These are phyloP conservation scores for Cerastis rubricosa DNA, from an alignment of 2,888 invertebrate genomes.

Conservation along the genomic window DNA sequence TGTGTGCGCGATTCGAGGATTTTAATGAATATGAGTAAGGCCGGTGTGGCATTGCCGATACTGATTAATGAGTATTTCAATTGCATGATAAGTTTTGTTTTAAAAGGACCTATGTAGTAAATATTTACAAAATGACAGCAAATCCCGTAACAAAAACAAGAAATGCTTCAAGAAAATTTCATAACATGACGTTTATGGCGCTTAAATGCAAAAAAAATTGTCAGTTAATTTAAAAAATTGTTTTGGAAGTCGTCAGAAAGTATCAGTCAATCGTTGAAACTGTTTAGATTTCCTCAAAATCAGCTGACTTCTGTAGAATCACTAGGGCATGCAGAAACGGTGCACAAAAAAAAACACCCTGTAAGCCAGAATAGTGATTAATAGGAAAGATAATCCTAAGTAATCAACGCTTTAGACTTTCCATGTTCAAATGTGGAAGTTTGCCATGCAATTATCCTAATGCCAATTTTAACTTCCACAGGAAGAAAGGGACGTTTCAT, in stretches of 20 bases:
- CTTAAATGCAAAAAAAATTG: too few species aligned
- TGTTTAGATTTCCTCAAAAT: neutral
- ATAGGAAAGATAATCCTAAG: too few species aligned
- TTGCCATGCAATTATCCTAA: neutral
- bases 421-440: neutral
- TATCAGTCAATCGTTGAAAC: neutral
- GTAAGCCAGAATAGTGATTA: neutral
- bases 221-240: neutral
- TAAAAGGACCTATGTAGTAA: neutral
- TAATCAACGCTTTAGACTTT: neutral
- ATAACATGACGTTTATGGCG: neutral
- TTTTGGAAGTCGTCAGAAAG: neutral
- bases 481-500: constrained; percentile 1
- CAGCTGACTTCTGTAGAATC: neutral
- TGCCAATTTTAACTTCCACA: constrained; percentile 6
- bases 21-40: constrained; percentile 39
- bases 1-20: constrained; percentile 46
- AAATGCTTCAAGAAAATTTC: neutral
- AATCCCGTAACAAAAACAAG: neutral
- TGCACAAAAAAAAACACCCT: neutral
- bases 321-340: neutral
- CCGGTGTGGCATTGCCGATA: neutral
- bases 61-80: constrained; percentile 10
- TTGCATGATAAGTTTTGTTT: neutral
- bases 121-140: constrained; percentile 2